Conservation (phyloP, 1,140 invertebrate genomes). For the Paralvinella palmiformis region DNA sequence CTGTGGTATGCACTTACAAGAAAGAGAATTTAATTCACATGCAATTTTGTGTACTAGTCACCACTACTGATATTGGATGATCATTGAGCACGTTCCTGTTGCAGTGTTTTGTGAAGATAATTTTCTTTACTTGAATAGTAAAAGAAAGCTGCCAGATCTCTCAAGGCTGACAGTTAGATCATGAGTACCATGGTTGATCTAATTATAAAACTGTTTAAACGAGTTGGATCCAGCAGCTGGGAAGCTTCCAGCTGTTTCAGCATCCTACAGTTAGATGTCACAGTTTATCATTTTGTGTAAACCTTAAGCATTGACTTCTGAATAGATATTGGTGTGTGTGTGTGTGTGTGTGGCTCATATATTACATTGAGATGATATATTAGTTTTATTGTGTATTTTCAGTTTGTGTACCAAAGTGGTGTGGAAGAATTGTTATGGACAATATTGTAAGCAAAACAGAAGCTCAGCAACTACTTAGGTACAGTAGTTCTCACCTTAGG, state of each 20-base stretch:
- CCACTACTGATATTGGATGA: too few species aligned
- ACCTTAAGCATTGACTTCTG: background rate
- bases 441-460: conserved; percentile 63
- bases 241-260: background rate
- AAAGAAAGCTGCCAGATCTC: too few species aligned
- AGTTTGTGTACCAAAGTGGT: conserved; percentile 67
- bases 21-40: too few species aligned
- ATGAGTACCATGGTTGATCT: too few species aligned
- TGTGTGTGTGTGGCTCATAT: background rate
- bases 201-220: too few species aligned
- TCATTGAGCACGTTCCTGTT: too few species aligned
- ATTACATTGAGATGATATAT: background rate
- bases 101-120: too few species aligned
- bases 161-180: too few species aligned
- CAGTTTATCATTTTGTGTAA: background rate
- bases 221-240: background rate
- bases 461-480: conserved; percentile 56
- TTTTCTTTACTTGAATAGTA: too few species aligned
- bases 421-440: conserved; percentile 72
- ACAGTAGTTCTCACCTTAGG: background rate
- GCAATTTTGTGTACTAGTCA: too few species aligned
- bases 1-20: too few species aligned
- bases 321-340: background rate
- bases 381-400: conserved; percentile 15
- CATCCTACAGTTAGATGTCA: background rate